Conservation (phyloP, 2,113 vertebrate genomes). For the Corythoichthys intestinalis region DNA sequence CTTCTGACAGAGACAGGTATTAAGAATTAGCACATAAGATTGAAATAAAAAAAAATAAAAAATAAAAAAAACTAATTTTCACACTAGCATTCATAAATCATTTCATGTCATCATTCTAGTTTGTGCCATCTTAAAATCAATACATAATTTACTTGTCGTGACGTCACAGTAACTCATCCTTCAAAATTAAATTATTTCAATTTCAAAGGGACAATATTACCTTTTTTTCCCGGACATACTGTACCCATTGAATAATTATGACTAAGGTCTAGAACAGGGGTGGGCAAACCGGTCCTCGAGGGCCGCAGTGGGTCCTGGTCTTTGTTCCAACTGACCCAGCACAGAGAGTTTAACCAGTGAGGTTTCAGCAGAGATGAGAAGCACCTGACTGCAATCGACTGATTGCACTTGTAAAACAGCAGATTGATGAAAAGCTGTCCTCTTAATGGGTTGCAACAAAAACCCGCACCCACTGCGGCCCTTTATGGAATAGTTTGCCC, state of each 20-base stretch:
- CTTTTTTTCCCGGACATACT: neutral
- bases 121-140: constrained; percentile 13
- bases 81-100: neutral
- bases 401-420: too few relatives aligned
- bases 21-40: neutral
- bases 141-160: neutral
- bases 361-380: too few relatives aligned
- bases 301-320: too few relatives aligned
- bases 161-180: neutral
- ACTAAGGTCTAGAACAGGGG: neutral
- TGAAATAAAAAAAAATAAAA: neutral
- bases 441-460: too few relatives aligned
- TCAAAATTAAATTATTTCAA: neutral
- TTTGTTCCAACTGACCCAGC: too few relatives aligned
- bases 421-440: too few relatives aligned
- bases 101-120: constrained; percentile 15
- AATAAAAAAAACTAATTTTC: neutral
- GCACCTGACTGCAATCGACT: too few relatives aligned
- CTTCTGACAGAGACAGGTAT: constrained; percentile 96
- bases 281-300: too few relatives aligned
- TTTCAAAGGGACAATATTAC: neutral
- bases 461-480: too few relatives aligned
- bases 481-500: too few relatives aligned
- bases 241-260: neutral
- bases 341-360: too few relatives aligned